Conservation (phyloP, 2,797 vertebrate species). For the Aplochiton taeniatus region DNA sequence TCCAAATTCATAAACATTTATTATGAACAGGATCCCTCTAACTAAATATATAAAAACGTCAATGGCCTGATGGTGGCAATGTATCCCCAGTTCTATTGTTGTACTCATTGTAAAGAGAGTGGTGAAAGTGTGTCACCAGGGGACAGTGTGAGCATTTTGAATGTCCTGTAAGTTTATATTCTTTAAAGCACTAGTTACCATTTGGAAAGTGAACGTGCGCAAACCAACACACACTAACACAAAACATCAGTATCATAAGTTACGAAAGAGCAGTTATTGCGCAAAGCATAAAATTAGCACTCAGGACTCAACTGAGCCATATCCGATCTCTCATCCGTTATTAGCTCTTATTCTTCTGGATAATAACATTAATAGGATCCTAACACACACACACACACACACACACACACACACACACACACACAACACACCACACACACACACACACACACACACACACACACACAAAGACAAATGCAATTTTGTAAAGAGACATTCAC, state of each 20-base stretch:
- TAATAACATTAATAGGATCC: background rate
- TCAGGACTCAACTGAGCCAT: background rate
- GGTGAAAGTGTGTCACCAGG: no score
- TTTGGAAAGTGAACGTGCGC: no score
- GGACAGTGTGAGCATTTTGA: no score
- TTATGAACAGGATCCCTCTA: no score
- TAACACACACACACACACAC: background rate
- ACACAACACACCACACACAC: background rate
- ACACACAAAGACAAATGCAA: background rate
- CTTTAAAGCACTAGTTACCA: no score
- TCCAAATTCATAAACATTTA: no score
- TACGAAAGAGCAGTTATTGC: background rate
- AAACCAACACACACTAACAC: background rate
- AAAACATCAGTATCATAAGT: background rate
- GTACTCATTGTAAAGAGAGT: no score
- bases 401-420: no score
- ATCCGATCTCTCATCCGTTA: background rate
- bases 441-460: background rate
- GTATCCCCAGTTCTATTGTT: no score
- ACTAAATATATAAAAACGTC: no score
- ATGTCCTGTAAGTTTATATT: no score
- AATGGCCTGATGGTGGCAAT: no score
- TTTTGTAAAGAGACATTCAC: background rate
- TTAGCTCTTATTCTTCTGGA: background rate
- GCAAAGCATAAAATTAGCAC: background rate